A percentile compares a stretch with the other conserved stretches of the same genome.
Conservation (phyloP, 2,888 invertebrate species). For the Stenolophus ochropezus region DNA sequence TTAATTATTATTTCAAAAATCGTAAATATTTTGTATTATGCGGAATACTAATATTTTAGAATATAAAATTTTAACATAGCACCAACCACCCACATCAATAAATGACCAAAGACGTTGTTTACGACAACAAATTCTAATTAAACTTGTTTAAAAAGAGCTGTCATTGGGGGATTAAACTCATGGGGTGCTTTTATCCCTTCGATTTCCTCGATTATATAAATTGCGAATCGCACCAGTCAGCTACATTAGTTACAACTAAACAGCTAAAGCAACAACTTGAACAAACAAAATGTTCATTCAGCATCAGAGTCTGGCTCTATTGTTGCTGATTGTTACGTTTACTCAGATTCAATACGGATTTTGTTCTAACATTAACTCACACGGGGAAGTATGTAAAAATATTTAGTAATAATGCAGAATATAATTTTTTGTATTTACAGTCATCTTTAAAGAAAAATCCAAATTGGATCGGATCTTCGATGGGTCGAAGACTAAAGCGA, state of each 20-base stretch:
- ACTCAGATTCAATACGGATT: conserved; percentile 9
- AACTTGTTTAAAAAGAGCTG: conserved; percentile 49
- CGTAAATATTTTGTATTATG: too few relatives aligned
- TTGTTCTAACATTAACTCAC: conserved; percentile 11
- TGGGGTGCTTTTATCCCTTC: conserved; percentile 47
- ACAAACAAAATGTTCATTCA: conserved; percentile 29
- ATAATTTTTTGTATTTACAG: not conserved
- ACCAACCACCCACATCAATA: conserved; percentile 1
- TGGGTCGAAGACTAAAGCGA: conserved; percentile 74
- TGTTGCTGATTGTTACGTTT: not conserved
- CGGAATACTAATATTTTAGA: too few relatives aligned
- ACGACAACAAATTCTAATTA: conserved; percentile 54
- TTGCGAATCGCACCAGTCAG: conserved; percentile 5
- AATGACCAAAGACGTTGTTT: conserved; percentile 36
- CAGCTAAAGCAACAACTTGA: conserved; percentile 21
- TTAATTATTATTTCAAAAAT: conserved; percentile 1
- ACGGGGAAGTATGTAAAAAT: conserved; percentile 1
- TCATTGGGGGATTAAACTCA: conserved; percentile 51
- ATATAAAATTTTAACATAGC: not conserved
- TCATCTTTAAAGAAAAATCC: conserved; percentile 16
- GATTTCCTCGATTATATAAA: conserved; percentile 31
- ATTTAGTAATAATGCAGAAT: not conserved
- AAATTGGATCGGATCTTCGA: conserved; percentile 31
- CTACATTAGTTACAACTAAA: conserved; percentile 30
- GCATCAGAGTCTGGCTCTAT: conserved; percentile 6